Base-by-base conservation (phyloP, 2,113 vertebrate species). In the Microtus ochrogaster region DNA sequence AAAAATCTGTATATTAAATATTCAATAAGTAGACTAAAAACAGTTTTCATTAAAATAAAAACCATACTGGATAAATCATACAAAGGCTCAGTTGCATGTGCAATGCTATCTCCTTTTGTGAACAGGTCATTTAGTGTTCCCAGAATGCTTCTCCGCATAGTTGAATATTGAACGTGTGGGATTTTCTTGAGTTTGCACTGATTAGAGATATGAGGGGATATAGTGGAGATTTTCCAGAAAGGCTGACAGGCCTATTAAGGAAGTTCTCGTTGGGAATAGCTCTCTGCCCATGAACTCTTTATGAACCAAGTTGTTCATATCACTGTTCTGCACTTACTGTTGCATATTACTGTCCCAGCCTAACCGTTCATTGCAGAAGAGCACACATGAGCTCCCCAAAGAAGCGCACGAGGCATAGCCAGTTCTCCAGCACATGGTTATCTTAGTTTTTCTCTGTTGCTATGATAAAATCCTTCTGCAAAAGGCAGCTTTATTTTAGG, bases 221-320 rank as follows among this genome's bases (percentile, higher is more conserved):
- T 14, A 30, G 28, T 66, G 13, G 26, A 30, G 41, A 12, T 33
- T 72, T 91, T 49, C 55, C 14, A 65, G 39, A 28, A 22, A 66
- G 63, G 14, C 76, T 95, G 91, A 97, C 94, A n/a, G 5, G 10
- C 95, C 82, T 91, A 52, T 96, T 96, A 97, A 97, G 97, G 86
- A 44, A 10, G 58, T 92, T 96, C 10, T 30, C 87, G 58, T 94
- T 52, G 77, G 74, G 96, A 98, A 79, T 96, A 96, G 74, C 97
- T 89, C 79, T 84, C 97, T 95, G 17, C 41, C 41, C 63, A 68
- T 86, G 91, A 94, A 84, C 86, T 41, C 78, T 97, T 97, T 96
- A 96, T 97, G 97, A 90, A 90, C 84, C 95, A 95, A 95, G 94
- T 95, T 41, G 26, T 24, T 72, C 63, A 83, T 94, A 63, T 41